These are phyloP conservation scores for Channa striata DNA, from an alignment of 2,797 vertebrate genomes.

Conservation along the genomic window DNA sequence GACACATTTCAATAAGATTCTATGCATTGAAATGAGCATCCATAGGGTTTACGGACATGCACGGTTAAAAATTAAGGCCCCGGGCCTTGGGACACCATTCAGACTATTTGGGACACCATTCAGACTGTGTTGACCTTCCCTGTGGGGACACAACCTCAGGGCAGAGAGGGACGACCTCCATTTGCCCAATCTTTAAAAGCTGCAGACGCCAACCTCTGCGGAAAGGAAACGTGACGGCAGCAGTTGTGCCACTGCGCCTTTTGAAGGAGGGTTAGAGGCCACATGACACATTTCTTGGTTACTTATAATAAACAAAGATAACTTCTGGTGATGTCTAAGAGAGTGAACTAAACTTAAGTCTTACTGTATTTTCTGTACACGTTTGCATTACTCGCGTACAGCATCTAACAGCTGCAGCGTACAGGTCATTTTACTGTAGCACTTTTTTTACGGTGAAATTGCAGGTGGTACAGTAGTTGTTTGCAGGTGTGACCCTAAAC, in stretches of 20 bases:
- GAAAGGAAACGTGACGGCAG: conserved; percentile 10
- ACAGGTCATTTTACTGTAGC: neutral
- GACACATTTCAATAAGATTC: too few species aligned
- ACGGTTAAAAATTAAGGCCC: neutral
- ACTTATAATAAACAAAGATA: neutral
- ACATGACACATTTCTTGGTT: neutral
- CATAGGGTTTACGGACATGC: too few species aligned
- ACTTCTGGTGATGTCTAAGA: neutral
- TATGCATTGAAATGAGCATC: too few species aligned
- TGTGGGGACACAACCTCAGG: conserved; percentile 1
- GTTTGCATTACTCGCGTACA: neutral
- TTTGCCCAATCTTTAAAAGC: conserved; percentile 9
- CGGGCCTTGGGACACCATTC: conserved; percentile 44
- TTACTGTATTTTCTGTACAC: neutral
- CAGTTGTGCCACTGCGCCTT: neutral
- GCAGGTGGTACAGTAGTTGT: conserved; percentile 39
- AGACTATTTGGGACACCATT: conserved; percentile 46
- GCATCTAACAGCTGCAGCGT: conserved; percentile 36
- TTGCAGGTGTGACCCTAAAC: conserved; percentile 51
- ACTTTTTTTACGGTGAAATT: conserved; percentile 16
- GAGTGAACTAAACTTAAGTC: neutral
- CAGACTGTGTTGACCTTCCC: conserved; percentile 42
- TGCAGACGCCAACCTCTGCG: neutral
- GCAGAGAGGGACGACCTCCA: conserved; percentile 11
- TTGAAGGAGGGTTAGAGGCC: neutral